Evolutionary conservation across 2,888 invertebrate genomes (phyloP).

Genomic region (Drosophila macrospina): DNA sequence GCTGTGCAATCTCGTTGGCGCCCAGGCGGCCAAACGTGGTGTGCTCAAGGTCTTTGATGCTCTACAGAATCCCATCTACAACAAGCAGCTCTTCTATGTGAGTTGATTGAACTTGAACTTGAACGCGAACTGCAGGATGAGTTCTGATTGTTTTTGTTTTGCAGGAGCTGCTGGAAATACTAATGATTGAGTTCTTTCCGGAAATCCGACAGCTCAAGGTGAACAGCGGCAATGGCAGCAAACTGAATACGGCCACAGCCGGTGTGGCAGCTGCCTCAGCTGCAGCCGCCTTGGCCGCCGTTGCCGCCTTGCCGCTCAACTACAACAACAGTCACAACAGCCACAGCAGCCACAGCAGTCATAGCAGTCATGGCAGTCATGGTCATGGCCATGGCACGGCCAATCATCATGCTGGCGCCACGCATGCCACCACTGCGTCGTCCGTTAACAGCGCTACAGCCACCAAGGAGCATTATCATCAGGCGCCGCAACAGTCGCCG

Average conservation of each 20-base stretch:
- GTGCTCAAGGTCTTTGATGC: constrained; percentile 94
- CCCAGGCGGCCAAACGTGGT: constrained; percentile 93
- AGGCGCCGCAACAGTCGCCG: constrained; percentile 60
- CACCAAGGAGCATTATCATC: constrained; percentile 54
- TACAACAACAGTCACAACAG: constrained; percentile 47
- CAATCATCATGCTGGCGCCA: constrained; percentile 22
- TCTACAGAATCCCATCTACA: constrained; percentile 93
- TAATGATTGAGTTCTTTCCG: constrained; percentile 89
- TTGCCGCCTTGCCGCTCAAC: constrained; percentile 61
- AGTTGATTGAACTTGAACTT: too few species aligned
- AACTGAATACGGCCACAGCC: constrained; percentile 61
- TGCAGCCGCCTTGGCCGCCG: constrained; percentile 67
- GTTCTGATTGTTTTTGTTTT: constrained; percentile 45
- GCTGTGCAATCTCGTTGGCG: constrained; percentile 93
- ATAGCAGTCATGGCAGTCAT: background rate
- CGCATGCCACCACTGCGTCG: background rate
- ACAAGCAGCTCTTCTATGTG: constrained; percentile 96
- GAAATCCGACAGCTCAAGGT: constrained; percentile 87
- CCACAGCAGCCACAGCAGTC: too few species aligned
- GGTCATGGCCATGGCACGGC: constrained; percentile 19
- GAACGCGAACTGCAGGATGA: too few species aligned
- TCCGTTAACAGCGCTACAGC: background rate
- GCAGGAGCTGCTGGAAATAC: constrained; percentile 89
- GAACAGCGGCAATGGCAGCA: constrained; percentile 51
- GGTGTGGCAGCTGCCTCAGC: constrained; percentile 64